phyloP scores from a whole-genome alignment of 2,888 invertebrate genomes.

The Mimumesa dahlbomi region DNA sequence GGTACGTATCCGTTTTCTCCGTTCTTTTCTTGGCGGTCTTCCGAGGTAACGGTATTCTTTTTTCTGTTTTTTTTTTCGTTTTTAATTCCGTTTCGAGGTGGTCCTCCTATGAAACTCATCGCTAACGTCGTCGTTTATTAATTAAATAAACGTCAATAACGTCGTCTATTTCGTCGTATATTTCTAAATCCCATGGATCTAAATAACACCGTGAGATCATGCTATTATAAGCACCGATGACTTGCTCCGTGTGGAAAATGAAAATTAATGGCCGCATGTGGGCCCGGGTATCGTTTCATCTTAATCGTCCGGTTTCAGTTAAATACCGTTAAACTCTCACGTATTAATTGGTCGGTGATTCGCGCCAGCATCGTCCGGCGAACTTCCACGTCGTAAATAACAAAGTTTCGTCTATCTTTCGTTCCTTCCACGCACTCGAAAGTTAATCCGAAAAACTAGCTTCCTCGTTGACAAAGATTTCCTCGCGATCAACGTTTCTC shows the following conservation, averaged over 20 bases:
- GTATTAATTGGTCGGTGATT: conserved; percentile 8
- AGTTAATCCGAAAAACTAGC: conserved; percentile 12
- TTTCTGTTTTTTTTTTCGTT: neutral
- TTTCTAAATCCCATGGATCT: neutral
- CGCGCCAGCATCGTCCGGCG: conserved; percentile 23
- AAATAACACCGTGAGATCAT: neutral
- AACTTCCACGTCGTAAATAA: conserved; percentile 29
- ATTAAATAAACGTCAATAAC: too few species aligned
- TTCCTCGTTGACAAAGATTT: conserved; percentile 6
- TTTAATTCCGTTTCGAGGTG: neutral
- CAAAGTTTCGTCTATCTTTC: too few species aligned
- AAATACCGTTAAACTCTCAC: too few species aligned
- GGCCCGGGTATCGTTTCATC: conserved; percentile 15
- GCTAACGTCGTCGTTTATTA: too few species aligned
- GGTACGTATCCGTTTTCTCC: conserved; percentile 66
- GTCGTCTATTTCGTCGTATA: too few species aligned
- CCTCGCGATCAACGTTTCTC: conserved; percentile 8
- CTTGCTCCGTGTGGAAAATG: conserved; percentile 13
- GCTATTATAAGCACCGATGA: conserved; percentile 1
- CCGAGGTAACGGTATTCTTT: conserved; percentile 39
- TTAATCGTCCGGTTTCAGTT: conserved; percentile 11
- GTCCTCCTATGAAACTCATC: too few species aligned
- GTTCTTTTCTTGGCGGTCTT: conserved; percentile 29
- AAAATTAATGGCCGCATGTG: conserved; percentile 38
- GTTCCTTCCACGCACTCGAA: conserved; percentile 25